Conservation (phyloP, 2,888 invertebrate species). For the Lumbricus terrestris region DNA sequence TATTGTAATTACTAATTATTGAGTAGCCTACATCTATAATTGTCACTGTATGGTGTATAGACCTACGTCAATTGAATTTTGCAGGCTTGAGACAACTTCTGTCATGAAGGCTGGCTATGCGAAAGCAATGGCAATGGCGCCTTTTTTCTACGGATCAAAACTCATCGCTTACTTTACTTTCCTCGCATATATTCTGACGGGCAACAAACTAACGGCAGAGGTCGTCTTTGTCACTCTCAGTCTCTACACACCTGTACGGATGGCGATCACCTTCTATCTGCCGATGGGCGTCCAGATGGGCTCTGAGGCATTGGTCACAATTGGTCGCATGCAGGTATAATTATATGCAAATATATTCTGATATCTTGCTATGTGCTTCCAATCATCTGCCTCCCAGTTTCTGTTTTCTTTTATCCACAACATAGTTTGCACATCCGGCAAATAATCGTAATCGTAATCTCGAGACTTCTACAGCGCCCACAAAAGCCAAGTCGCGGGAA, state of each 20-base stretch:
- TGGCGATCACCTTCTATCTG: conserved; percentile 83
- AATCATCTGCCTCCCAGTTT: no score
- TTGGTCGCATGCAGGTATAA: conserved; percentile 69
- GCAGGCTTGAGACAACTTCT: conserved; percentile 70
- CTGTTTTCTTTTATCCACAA: no score
- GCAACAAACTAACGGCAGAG: conserved; percentile 70
- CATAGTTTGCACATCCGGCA: no score
- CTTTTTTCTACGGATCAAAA: conserved; percentile 74
- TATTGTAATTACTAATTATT: background rate
- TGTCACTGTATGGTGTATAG: no score
- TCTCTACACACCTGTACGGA: conserved; percentile 80
- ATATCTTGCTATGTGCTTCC: background rate
- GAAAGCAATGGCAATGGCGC: conserved; percentile 67
- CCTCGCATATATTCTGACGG: conserved; percentile 72
- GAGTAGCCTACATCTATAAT: no score
- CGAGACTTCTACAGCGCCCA: no score
- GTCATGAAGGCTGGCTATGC: conserved; percentile 62
- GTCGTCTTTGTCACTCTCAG: conserved; percentile 72
- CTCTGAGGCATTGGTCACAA: conserved; percentile 76
- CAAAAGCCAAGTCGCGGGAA: no score
- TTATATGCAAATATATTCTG: background rate
- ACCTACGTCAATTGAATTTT: background rate
- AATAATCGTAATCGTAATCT: no score
- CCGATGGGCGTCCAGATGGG: conserved; percentile 80
- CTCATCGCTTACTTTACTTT: conserved; percentile 80